phyloP scores from a whole-genome alignment of 2,888 invertebrate species.

The Leptarthrus brevirostris region DNA sequence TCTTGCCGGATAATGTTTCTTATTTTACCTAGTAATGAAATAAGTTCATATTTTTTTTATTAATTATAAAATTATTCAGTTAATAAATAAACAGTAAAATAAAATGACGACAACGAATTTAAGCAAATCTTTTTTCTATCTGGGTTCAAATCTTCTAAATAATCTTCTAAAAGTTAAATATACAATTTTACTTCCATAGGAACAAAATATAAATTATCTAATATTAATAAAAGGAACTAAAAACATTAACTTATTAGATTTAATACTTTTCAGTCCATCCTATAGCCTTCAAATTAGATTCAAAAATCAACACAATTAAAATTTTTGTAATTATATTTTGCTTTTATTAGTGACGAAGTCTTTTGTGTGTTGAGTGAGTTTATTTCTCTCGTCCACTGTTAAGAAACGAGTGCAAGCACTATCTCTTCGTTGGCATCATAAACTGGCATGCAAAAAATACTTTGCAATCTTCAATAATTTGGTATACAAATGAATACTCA shows the following conservation, averaged over 20 bases:
- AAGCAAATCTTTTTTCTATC: not conserved
- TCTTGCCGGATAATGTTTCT: not conserved
- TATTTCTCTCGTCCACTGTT: too few relatives aligned
- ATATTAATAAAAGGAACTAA: not conserved
- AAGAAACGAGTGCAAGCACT: too few relatives aligned
- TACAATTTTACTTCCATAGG: not conserved
- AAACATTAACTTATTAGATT: not conserved
- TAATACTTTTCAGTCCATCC: not conserved
- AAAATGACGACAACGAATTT: not conserved
- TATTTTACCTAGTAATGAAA: not conserved
- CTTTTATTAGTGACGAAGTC: too few relatives aligned
- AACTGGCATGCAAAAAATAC: conserved; percentile 10
- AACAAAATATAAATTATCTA: not conserved
- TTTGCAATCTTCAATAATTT: conserved; percentile 7
- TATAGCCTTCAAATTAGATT: too few relatives aligned
- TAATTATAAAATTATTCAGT: not conserved
- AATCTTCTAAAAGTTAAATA: not conserved
- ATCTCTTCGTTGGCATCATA: conserved; percentile 3
- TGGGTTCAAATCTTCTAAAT: not conserved
- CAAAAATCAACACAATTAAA: not conserved
- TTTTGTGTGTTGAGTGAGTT: too few relatives aligned
- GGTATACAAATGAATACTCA: not conserved
- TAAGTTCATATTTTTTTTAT: not conserved
- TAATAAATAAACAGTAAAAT: not conserved
- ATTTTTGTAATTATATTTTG: too few relatives aligned